These are phyloP conservation scores for Phataginus tricuspis DNA, from an alignment of 2,797 vertebrate genomes.

Conservation along the genomic window DNA sequence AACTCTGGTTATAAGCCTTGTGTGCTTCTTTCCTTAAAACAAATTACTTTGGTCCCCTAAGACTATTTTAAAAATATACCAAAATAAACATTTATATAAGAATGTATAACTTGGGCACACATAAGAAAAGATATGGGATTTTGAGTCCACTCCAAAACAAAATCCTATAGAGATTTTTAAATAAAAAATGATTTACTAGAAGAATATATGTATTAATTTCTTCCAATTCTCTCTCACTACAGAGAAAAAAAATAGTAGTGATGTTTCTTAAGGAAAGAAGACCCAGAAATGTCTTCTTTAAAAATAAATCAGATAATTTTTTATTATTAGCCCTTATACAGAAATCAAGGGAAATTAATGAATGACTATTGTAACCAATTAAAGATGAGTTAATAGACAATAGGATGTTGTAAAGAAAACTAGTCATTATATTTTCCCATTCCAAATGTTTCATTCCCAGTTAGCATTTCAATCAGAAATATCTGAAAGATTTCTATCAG, in stretches of 20 bases:
- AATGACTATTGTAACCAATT: neutral
- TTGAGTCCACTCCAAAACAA: neutral
- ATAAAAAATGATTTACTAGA: neutral
- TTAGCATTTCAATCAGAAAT: too few species aligned
- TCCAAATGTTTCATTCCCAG: neutral
- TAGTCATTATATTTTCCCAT: neutral
- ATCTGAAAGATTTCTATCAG: neutral
- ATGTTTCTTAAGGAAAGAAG: neutral
- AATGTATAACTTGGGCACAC: neutral
- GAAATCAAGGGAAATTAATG: neutral
- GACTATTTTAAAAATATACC: neutral
- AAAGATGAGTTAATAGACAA: neutral
- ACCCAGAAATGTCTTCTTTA: neutral
- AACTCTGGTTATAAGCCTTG: neutral
- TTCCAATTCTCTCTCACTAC: neutral
- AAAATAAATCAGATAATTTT: neutral
- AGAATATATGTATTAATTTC: neutral
- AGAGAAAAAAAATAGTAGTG: neutral
- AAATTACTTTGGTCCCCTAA: neutral
- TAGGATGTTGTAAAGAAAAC: neutral
- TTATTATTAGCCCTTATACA: neutral
- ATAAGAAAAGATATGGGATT: neutral
- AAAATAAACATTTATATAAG: neutral
- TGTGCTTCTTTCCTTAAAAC: neutral
- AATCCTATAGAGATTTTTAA: neutral